Evolutionary conservation across 2,113 vertebrate species (phyloP).

Genomic region (Platycercus adscitus): DNA sequence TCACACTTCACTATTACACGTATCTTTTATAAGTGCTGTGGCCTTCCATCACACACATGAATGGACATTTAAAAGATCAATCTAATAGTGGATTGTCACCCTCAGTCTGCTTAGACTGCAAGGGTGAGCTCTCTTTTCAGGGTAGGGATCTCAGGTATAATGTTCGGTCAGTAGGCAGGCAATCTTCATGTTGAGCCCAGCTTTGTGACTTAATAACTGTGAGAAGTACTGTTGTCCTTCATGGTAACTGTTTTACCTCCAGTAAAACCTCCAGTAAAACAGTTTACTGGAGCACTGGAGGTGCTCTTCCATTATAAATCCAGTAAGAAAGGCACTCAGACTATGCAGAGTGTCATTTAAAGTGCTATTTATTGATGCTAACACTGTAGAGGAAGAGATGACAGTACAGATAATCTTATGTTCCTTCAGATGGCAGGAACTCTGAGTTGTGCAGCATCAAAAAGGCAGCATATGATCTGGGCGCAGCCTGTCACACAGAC

Average conservation of each 20-base stretch:
- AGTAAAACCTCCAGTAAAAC: too few relatives aligned
- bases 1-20: neutral
- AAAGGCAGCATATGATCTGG: neutral
- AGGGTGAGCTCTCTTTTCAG: neutral
- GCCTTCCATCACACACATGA: neutral
- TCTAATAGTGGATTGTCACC: neutral
- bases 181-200: neutral
- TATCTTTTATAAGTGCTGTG: neutral
- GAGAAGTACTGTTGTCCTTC: neutral
- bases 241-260: neutral
- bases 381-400: neutral
- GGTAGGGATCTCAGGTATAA: neutral
- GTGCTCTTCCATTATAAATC: neutral
- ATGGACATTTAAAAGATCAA: neutral
- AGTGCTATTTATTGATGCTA: neutral
- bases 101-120: neutral
- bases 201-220: neutral
- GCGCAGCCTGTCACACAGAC: rapidly evolving
- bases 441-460: neutral
- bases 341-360: neutral
- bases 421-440: neutral
- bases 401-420: neutral
- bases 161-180: neutral
- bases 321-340: neutral
- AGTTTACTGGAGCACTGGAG: neutral